Conservation (phyloP, 2,888 invertebrate species). For the Aphodius granarius region DNA sequence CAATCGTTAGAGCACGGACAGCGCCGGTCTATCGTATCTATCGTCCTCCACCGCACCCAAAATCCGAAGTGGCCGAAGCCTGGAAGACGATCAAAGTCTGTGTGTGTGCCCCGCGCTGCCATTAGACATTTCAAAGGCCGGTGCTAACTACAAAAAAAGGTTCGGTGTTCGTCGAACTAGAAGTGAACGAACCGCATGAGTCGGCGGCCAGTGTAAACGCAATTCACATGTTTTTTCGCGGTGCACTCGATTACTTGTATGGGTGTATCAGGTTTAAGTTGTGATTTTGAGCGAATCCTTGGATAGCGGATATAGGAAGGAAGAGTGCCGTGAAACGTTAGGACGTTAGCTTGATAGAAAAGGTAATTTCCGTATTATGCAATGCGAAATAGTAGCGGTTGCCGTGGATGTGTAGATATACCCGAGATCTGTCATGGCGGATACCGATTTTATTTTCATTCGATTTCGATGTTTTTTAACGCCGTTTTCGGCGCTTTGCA, state of each 20-base stretch:
- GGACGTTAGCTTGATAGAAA: conserved; percentile 42
- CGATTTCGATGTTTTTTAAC: conserved; percentile 16
- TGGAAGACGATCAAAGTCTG: too few species aligned
- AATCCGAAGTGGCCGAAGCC: conserved; percentile 32
- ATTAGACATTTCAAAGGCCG: conserved; percentile 40
- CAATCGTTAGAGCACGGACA: conserved; percentile 49
- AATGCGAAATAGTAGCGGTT: too few species aligned
- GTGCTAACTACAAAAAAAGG: conserved; percentile 33
- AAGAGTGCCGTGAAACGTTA: conserved; percentile 38
- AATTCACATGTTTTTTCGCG: conserved; percentile 48
- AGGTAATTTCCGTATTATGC: conserved; percentile 33
- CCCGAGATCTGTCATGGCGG: conserved; percentile 52
- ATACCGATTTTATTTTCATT: conserved; percentile 47
- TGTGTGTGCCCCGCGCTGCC: conserved; percentile 33
- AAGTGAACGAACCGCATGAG: conserved; percentile 31
- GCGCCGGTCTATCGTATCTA: conserved; percentile 42
- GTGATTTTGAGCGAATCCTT: conserved; percentile 48
- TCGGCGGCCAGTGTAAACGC: not conserved
- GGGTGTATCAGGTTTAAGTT: conserved; percentile 51
- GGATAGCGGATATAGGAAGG: conserved; percentile 44
- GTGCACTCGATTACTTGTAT: conserved; percentile 50
- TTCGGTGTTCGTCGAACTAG: conserved; percentile 38
- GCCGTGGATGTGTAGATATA: too few species aligned
- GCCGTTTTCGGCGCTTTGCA: not conserved
- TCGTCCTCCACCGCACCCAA: conserved; percentile 46